Conservation (phyloP, 2,113 vertebrate genomes). For the Bostrychus sinensis region DNA sequence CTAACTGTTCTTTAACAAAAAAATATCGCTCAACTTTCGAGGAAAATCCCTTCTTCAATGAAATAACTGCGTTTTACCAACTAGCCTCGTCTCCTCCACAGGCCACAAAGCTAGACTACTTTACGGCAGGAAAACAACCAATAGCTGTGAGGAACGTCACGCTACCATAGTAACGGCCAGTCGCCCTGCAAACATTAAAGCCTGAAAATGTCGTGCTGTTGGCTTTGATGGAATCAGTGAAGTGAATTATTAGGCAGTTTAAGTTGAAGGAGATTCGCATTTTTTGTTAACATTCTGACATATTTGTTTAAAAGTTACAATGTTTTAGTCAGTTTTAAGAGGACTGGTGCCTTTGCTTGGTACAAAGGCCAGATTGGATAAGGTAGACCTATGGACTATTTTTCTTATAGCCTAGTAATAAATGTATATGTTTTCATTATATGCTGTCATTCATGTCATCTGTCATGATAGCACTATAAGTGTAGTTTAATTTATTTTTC, state of each 20-base stretch:
- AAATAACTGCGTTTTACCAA: constrained; percentile 8
- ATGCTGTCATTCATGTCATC: too few relatives aligned
- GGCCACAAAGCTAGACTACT: constrained; percentile 20
- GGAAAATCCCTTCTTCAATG: background rate
- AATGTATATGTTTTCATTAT: too few relatives aligned
- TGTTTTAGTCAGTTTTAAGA: too few relatives aligned
- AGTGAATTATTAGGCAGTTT: too few relatives aligned
- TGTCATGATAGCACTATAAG: too few relatives aligned
- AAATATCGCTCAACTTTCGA: constrained; percentile 7
- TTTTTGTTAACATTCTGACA: too few relatives aligned
- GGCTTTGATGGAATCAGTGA: background rate
- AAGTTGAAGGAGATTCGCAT: background rate
- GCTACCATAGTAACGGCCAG: constrained; percentile 47
- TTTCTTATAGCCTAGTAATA: too few relatives aligned
- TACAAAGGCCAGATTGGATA: too few relatives aligned
- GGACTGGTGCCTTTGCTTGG: too few relatives aligned
- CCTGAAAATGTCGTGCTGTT: constrained; percentile 51
- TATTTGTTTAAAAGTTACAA: too few relatives aligned
- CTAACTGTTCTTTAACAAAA: background rate
- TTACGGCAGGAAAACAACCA: constrained; percentile 67
- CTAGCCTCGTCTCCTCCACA: constrained; percentile 9
- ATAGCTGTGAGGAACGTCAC: constrained; percentile 23
- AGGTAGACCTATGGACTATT: too few relatives aligned
- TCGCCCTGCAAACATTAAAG: constrained; percentile 13
- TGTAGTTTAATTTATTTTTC: too few relatives aligned